Conservation (phyloP, 1,140 invertebrate genomes). For the Drosophila nasuta region DNA sequence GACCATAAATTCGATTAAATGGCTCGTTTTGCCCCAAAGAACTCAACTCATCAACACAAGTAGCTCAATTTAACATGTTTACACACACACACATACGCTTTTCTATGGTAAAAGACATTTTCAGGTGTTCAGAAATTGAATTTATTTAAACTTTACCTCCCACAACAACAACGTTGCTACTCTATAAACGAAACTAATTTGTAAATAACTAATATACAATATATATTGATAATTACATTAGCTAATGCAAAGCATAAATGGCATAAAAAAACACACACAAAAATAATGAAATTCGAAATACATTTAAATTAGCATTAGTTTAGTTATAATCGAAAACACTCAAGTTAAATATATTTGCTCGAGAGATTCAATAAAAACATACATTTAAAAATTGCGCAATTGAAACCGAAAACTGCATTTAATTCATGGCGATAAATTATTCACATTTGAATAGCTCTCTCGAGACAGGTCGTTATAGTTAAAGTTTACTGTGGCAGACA, state of each 20-base stretch:
- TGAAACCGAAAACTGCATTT: slow-evolving; percentile 27
- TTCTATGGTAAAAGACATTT: slow-evolving; percentile 71
- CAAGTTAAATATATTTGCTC: slow-evolving; percentile 50
- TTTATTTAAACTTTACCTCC: slow-evolving; percentile 53
- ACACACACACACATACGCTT: slow-evolving; percentile 30
- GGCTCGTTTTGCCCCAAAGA: slow-evolving; percentile 7
- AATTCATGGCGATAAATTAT: slow-evolving; percentile 23
- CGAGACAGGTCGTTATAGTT: slow-evolving; percentile 46
- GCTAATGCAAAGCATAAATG: slow-evolving; percentile 69
- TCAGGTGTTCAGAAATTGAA: slow-evolving; percentile 73
- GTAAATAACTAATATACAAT: slow-evolving; percentile 44
- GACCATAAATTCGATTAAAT: slow-evolving; percentile 39
- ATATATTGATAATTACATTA: slow-evolving; percentile 23
- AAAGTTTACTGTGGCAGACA: slow-evolving; percentile 39
- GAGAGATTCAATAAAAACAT: slow-evolving; percentile 45
- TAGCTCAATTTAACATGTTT: slow-evolving; percentile 71
- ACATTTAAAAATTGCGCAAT: slow-evolving; percentile 12
- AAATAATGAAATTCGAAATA: slow-evolving; percentile 22
- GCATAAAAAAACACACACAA: slow-evolving; percentile 5
- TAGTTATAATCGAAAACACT: slow-evolving; percentile 27
- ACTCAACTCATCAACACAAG: slow-evolving; percentile 33
- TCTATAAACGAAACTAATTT: slow-evolving; percentile 27
- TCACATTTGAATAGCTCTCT: slow-evolving; percentile 36
- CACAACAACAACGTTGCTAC: slow-evolving; percentile 25
- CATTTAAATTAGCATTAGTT: slow-evolving; percentile 42